Evolutionary conservation across 2,113 vertebrate genomes (phyloP), one percentile per base, ranked within the genome.

Genomic region (Andinoacara biseriatus): DNA sequence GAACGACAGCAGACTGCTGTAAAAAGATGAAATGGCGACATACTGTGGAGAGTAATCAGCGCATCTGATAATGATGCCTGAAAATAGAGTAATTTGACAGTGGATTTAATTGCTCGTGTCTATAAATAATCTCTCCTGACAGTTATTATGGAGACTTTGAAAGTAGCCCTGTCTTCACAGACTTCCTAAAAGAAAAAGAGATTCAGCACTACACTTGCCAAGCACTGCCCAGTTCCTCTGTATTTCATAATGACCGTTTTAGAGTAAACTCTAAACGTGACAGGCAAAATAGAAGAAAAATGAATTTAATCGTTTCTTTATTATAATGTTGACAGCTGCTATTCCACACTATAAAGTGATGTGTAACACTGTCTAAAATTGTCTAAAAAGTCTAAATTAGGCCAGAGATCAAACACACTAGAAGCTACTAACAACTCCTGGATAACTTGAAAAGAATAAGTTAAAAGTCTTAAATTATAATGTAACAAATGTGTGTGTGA

Each of bases 81-180:
- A 81, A 87, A 92, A 92, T 85, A 85, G 84, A 87, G 82, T 86
- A 83, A 91, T 84, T 84, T 85, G 78, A 62, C 33, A 38, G 57
- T 88, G 58, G 63, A 76, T 84, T 88, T 88, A 89, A 88, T 84
- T 88, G 87, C 78, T 79, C 17, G 69, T 8, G 63, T 86, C 88
- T 89, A 84, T 86, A 88, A 90, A 88, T 87, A 88, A 85, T 82
- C 84, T 87, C 86, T 84, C 88, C 57, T 87, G 90, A 87, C 79
- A 83, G 60, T 78, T 60, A 78, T 60, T 49, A 52, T 67, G 33
- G 83, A 84, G 78, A 81, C 31, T 67, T 49, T 0, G 54, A 76
- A 59, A 88, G 76, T 76, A 82, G 58, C 76, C 81, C 81, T 4
- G 11, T 80, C 57, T 56, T 89, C 62, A 33, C 35, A 35, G 78